Conservation (phyloP, 2,888 invertebrate species). For the Tetranychus truncatus region DNA sequence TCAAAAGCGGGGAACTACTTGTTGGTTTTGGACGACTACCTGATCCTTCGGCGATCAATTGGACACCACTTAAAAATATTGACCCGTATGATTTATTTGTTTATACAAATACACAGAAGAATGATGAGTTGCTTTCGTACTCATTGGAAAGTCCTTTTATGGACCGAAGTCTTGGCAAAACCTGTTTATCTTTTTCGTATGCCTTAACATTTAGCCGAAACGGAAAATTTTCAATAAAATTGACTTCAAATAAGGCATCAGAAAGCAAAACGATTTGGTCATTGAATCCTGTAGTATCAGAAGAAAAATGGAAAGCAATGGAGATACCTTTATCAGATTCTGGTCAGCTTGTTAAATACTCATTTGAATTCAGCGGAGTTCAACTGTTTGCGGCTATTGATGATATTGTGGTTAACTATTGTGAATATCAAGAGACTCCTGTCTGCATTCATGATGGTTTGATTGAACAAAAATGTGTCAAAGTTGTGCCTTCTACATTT, state of each 20-base stretch:
- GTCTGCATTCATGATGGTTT: neutral
- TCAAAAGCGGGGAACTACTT: neutral
- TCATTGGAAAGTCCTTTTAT: neutral
- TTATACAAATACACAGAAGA: neutral
- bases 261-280: neutral
- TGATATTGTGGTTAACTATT: neutral
- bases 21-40: neutral
- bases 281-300: neutral
- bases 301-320: neutral
- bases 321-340: neutral
- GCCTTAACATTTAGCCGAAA: neutral
- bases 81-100: neutral
- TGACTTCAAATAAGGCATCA: neutral
- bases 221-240: neutral
- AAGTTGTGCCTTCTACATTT: neutral
- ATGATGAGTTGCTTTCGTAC: neutral
- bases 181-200: neutral
- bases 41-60: neutral
- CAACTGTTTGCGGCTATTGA: neutral
- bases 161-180: neutral
- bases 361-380: neutral
- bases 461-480: neutral
- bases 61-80: neutral
- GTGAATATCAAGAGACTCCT: neutral
- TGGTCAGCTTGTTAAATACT: neutral